These are phyloP conservation scores for Hirudinaria manillensis DNA, from an alignment of 2,888 invertebrate species.

Conservation along the genomic window DNA sequence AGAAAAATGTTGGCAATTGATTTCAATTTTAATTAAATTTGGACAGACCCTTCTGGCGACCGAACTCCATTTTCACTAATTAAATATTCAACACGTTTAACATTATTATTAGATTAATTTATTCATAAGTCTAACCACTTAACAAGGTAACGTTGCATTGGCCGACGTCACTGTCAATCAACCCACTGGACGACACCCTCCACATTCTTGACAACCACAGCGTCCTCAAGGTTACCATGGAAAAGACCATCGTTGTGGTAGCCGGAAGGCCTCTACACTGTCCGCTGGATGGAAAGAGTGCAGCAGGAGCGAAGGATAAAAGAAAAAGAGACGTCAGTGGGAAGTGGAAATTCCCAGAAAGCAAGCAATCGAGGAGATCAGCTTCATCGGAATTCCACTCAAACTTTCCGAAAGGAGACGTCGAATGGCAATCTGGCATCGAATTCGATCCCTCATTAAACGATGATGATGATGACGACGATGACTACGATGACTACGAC, in stretches of 20 bases:
- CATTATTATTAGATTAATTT: not conserved
- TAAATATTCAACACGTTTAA: not conserved
- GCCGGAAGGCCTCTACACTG: constrained; percentile 92
- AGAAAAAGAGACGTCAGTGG: constrained; percentile 8
- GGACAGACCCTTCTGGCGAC: too few relatives aligned
- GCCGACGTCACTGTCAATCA: constrained; percentile 90
- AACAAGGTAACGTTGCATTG: constrained; percentile 80
- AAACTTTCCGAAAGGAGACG: not conserved
- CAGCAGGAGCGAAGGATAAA: not conserved
- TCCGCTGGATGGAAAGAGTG: constrained; percentile 54
- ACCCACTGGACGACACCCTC: constrained; percentile 85
- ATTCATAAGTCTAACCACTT: too few relatives aligned
- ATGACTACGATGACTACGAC: not conserved
- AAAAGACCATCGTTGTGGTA: constrained; percentile 76
- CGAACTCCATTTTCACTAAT: too few relatives aligned
- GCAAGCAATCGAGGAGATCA: not conserved
- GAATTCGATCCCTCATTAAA: constrained; percentile 18
- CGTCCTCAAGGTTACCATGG: constrained; percentile 81
- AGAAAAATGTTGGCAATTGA: not conserved
- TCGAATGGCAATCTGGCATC: not conserved
- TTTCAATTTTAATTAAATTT: too few relatives aligned
- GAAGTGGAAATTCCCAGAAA: not conserved
- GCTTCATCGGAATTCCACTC: not conserved
- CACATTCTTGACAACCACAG: constrained; percentile 86
- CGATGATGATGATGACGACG: constrained; percentile 11